These are phyloP conservation scores for Stomatorhinus walkeri DNA, from an alignment of 2,797 vertebrate genomes.

Conservation along the genomic window DNA sequence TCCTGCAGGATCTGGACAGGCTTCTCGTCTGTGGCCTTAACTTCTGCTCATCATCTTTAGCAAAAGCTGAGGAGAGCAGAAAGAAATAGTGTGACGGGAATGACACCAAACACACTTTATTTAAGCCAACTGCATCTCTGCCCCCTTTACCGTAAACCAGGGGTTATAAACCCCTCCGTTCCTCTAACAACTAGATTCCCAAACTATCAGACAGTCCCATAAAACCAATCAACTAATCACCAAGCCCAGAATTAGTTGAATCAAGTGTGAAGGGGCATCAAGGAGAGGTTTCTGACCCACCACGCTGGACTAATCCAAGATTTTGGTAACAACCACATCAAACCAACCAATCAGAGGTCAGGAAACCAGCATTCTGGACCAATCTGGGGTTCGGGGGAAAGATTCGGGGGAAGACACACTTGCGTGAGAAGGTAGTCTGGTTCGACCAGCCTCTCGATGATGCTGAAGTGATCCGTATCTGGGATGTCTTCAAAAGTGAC, in stretches of 20 bases:
- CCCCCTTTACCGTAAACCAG: neutral
- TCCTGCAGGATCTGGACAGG: neutral
- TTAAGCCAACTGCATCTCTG: neutral
- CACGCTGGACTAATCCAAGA: neutral
- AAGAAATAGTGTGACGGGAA: neutral
- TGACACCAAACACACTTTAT: neutral
- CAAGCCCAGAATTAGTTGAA: neutral
- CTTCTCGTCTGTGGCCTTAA: slow-evolving; percentile 34
- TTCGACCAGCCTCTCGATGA: slow-evolving; percentile 61
- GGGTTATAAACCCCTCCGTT: neutral
- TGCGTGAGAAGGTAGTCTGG: slow-evolving; percentile 60
- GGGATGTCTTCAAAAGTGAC: slow-evolving; percentile 59
- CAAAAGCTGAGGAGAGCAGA: slow-evolving; percentile 50
- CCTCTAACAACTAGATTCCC: neutral
- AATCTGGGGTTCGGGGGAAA: neutral
- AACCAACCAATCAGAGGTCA: neutral
- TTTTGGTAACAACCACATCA: neutral
- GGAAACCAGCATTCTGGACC: neutral
- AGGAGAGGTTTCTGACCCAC: neutral
- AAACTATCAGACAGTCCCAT: neutral
- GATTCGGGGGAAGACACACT: slow-evolving; percentile 47
- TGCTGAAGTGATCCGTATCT: slow-evolving; percentile 63
- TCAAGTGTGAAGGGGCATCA: neutral
- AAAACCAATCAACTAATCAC: neutral
- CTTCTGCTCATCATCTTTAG: slow-evolving; percentile 60